Base-by-base conservation (phyloP, 2,888 invertebrate genomes). In the Ornithoptera priamus region DNA sequence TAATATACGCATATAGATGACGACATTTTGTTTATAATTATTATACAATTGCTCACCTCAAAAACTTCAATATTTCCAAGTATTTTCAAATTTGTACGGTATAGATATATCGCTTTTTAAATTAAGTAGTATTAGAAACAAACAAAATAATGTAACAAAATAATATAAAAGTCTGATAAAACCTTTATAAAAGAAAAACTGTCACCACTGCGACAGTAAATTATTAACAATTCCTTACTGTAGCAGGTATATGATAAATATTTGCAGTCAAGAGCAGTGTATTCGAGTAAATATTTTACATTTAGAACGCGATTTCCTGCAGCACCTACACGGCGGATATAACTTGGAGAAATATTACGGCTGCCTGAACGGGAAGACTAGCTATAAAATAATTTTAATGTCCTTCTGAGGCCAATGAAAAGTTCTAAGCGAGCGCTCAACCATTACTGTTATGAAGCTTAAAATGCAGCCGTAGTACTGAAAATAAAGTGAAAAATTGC, bases 321-420 rank as follows among this genome's bases (percentile, higher is more conserved):
- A 69, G 65, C 62, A 65, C 62, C 65, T 56, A 61, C 46, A 65
- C 56, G 65, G 64, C 62, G 57, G 61, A 65, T 69, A 65, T 65
- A 56, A 69, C 69, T 58, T 17, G 62, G 10, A 58, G 65, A 68
- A 68, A 65, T 69, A 65, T 65, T 62, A 65, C 39, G 62, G 22
- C 53, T 42, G 56, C 61, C 62, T 60, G 60, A 61, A 68, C 69
- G 60, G 60, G 64, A 69, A 62, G 69, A 56, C 65, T 56, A 17
- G 69, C 69, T 61, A 69, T 69, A 62, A 69, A 65, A 65, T 65
- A 57, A 65, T 69, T 69, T 69, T 65, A 65, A 69, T 65, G 65
- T 65, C 50, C 69, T 65, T 62, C 20, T 61, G 69, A 69, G 69
- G 65, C 69, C 69, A 65, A 58, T 65, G 57, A 62, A 65, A 69